Percentiles rank a stretch among this genome's conserved stretches.
phyloP scores from a whole-genome alignment of 2,113 vertebrate species.

The Maccullochella peelii region DNA sequence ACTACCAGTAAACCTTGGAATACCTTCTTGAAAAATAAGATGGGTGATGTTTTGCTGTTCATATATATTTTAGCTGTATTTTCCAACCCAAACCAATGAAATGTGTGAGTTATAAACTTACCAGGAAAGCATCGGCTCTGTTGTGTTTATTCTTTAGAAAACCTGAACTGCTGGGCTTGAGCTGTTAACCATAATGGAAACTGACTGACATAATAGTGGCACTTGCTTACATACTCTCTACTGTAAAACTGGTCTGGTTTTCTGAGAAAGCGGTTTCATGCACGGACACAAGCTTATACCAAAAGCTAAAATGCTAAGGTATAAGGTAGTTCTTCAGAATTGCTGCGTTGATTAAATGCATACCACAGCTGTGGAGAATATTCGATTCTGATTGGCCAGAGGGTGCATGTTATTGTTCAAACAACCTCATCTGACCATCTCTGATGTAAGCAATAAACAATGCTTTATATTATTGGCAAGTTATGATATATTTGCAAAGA shows the following conservation, averaged over 20 bases:
- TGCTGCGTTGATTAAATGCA: neutral
- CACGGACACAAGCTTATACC: neutral
- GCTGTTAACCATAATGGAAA: constrained; percentile 8
- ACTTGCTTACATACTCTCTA: neutral
- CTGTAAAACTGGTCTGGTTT: neutral
- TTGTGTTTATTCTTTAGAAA: neutral
- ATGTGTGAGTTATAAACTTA: no score
- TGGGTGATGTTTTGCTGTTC: neutral
- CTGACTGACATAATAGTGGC: neutral
- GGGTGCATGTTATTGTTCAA: neutral
- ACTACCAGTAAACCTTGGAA: neutral
- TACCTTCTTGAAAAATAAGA: neutral
- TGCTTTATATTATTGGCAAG: neutral
- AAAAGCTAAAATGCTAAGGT: neutral
- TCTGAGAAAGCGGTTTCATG: neutral
- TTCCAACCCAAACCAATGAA: neutral
- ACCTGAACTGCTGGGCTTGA: neutral
- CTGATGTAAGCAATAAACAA: neutral
- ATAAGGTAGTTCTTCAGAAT: neutral
- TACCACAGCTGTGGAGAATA: neutral
- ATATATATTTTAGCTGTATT: neutral
- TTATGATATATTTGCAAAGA: neutral
- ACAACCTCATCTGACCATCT: neutral
- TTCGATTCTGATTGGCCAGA: neutral
- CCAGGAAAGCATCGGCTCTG: neutral